Percentiles rank a stretch among this genome's conserved stretches.
phyloP scores from a whole-genome alignment of 2,113 vertebrate species.

The Cheirogaleus medius region DNA sequence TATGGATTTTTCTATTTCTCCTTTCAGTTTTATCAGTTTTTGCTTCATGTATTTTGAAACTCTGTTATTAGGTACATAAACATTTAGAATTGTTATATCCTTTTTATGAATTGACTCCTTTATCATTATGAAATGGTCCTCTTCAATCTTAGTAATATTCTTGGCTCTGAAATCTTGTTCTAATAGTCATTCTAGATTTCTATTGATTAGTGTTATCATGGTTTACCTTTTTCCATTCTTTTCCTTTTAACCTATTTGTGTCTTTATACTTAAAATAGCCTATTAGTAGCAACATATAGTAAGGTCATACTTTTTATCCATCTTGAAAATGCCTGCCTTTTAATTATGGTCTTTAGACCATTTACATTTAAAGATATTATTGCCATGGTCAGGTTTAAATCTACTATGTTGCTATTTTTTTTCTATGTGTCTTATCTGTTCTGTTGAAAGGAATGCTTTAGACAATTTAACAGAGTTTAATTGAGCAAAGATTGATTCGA shows the following conservation, averaged over 20 bases:
- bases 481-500: neutral
- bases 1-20: neutral
- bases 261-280: neutral
- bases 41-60: conserved; percentile 1
- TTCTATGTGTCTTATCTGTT: neutral
- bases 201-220: neutral
- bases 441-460: neutral
- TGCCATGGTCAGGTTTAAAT: neutral
- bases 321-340: conserved; percentile 31
- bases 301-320: neutral
- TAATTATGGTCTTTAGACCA: neutral
- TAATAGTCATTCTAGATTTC: neutral
- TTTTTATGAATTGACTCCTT: neutral
- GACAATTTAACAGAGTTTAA: neutral
- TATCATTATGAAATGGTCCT: neutral
- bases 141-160: neutral
- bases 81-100: neutral
- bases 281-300: neutral
- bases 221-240: neutral
- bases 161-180: neutral
- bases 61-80: neutral
- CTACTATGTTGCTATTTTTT: neutral
- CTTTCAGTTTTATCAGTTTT: neutral
- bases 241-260: neutral
- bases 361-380: neutral